Conservation (phyloP, 92 coral and sea anemone species). For the Phenganax stokvisi region DNA sequence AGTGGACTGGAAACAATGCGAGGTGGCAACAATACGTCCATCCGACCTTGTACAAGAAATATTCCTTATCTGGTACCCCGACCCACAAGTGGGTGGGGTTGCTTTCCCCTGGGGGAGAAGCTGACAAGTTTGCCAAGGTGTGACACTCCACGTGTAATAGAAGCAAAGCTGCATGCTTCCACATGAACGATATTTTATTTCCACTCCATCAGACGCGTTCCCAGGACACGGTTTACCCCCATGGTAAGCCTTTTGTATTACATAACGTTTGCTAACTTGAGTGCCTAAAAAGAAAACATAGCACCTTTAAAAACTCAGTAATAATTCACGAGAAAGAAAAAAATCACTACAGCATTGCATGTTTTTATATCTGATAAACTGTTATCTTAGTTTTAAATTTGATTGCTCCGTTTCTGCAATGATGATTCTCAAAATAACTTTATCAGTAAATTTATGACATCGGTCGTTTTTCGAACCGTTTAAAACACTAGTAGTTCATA, state of each 20-base stretch:
- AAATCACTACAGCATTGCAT: no score
- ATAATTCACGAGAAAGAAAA: no score
- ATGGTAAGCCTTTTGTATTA: not conserved
- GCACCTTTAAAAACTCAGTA: no score
- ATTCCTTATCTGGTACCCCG: slow-evolving; percentile 26
- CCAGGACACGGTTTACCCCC: slow-evolving; percentile 2
- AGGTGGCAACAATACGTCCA: not conserved
- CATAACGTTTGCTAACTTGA: slow-evolving; percentile 17
- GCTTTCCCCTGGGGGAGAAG: slow-evolving; percentile 10
- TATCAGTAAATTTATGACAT: no score
- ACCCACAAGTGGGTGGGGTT: slow-evolving; percentile 5
- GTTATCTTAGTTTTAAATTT: no score
- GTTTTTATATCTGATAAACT: no score
- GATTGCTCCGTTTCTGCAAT: no score
- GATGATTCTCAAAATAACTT: no score
- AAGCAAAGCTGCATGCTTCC: slow-evolving; percentile 1
- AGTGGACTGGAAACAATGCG: not conserved
- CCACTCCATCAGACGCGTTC: not conserved
- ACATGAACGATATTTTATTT: slow-evolving; percentile 2
- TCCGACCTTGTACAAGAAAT: slow-evolving; percentile 29
- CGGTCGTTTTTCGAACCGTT: no score
- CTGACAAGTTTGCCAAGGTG: not conserved
- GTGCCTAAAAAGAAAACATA: not conserved
- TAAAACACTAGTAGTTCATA: no score
- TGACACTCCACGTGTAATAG: slow-evolving; percentile 12